These are phyloP conservation scores for Ciconia nigra DNA, from an alignment of 2,797 vertebrate species.

Conservation along the genomic window DNA sequence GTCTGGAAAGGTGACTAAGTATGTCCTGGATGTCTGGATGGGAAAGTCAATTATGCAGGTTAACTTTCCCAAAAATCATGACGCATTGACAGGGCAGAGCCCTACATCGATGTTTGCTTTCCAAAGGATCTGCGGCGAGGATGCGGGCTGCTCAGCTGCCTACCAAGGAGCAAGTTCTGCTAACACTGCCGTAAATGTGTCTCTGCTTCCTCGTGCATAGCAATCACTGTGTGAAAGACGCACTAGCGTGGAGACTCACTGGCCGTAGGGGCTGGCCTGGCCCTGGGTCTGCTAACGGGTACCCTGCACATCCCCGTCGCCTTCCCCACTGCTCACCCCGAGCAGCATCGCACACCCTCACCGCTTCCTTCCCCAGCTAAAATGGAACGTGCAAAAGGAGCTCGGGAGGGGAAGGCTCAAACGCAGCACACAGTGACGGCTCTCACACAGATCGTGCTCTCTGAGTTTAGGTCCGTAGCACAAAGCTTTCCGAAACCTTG, in stretches of 20 bases:
- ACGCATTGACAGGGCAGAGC: neutral
- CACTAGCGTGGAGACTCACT: accelerated
- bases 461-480: neutral
- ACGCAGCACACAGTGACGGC: neutral
- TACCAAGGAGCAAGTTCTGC: neutral
- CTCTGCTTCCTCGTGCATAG: neutral
- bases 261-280: neutral
- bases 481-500: neutral
- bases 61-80: neutral
- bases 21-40: neutral
- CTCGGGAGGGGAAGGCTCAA: neutral
- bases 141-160: neutral
- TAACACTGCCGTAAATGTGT: accelerated
- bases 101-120: neutral
- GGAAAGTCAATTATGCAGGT: no score
- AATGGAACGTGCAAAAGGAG: no score
- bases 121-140: accelerated
- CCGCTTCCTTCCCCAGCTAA: neutral
- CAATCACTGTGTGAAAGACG: neutral
- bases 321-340: no score
- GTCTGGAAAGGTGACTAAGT: neutral
- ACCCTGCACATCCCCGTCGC: neutral
- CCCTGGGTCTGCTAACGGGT: neutral
- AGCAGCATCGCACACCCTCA: neutral
- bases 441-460: neutral